Conservation (phyloP, 2,888 invertebrate genomes). For the Drosophila macrospina region DNA sequence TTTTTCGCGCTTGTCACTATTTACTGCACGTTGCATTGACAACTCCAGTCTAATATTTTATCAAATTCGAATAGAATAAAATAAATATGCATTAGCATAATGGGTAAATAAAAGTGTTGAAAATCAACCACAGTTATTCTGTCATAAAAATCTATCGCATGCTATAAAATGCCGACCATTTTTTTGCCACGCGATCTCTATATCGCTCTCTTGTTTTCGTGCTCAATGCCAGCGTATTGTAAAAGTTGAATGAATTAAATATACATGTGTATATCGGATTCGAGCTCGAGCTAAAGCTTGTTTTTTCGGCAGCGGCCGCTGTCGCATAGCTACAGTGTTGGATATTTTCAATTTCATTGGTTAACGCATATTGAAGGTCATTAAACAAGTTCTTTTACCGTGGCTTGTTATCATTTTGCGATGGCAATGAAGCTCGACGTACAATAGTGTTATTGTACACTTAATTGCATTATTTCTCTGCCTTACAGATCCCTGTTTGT, state of each 20-base stretch:
- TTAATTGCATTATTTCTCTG: slow-evolving; percentile 11
- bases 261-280: slow-evolving; percentile 57
- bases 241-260: slow-evolving; percentile 78
- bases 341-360: slow-evolving; percentile 69
- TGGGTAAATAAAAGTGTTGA: not conserved
- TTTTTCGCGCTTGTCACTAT: slow-evolving; percentile 34
- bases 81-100: not conserved
- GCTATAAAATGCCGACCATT: slow-evolving; percentile 35
- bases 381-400: slow-evolving; percentile 70
- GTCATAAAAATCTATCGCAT: slow-evolving; percentile 55
- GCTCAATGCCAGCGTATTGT: slow-evolving; percentile 72
- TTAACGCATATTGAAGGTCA: slow-evolving; percentile 72
- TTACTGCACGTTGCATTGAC: slow-evolving; percentile 17
- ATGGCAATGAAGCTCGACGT: slow-evolving; percentile 35
- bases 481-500: slow-evolving; percentile 95
- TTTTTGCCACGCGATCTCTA: slow-evolving; percentile 1
- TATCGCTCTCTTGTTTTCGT: slow-evolving; percentile 24
- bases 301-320: slow-evolving; percentile 47
- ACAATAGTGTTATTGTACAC: slow-evolving; percentile 3
- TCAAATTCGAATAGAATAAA: slow-evolving; percentile 5
- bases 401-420: slow-evolving; percentile 30
- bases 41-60: slow-evolving; percentile 27
- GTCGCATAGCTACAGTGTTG: slow-evolving; percentile 58
- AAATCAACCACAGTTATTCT: too few relatives aligned
- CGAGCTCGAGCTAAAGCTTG: slow-evolving; percentile 70